Percentiles rank a stretch among this genome's conserved stretches.
phyloP scores from a whole-genome alignment of 2,797 vertebrate genomes.

The Cottoperca gobio region DNA sequence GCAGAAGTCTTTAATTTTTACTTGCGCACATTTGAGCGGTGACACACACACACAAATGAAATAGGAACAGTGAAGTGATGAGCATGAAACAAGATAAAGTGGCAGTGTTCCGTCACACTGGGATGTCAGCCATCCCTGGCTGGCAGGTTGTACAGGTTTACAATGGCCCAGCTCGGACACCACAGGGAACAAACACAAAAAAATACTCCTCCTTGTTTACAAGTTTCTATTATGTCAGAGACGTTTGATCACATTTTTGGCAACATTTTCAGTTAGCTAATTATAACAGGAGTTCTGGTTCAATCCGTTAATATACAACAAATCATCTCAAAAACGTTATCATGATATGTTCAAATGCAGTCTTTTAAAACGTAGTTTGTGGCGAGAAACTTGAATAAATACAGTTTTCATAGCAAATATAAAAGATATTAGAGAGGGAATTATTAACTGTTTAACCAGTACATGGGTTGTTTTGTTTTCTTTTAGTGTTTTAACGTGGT shows the following conservation, averaged over 20 bases:
- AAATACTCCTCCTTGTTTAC: neutral
- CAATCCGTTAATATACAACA: too few species aligned
- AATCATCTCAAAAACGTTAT: too few species aligned
- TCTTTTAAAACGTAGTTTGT: too few species aligned
- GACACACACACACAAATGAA: neutral
- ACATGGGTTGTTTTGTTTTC: too few species aligned
- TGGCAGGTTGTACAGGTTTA: constrained; percentile 1
- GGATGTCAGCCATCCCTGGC: neutral
- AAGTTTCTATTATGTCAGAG: neutral
- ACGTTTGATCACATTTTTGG: neutral
- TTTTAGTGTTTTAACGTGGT: too few species aligned
- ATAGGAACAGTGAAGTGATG: neutral
- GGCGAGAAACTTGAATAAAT: too few species aligned
- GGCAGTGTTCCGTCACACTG: neutral
- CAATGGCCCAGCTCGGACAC: neutral
- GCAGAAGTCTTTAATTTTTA: neutral
- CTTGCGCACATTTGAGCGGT: neutral
- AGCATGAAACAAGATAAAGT: neutral
- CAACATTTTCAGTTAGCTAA: neutral
- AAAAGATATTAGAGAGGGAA: too few species aligned
- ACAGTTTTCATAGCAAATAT: too few species aligned
- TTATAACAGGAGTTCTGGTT: neutral
- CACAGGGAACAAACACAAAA: neutral
- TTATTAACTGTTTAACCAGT: too few species aligned
- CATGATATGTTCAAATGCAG: too few species aligned